Conservation (phyloP, 2,113 vertebrate species). For the Dipodomys stephensi region DNA sequence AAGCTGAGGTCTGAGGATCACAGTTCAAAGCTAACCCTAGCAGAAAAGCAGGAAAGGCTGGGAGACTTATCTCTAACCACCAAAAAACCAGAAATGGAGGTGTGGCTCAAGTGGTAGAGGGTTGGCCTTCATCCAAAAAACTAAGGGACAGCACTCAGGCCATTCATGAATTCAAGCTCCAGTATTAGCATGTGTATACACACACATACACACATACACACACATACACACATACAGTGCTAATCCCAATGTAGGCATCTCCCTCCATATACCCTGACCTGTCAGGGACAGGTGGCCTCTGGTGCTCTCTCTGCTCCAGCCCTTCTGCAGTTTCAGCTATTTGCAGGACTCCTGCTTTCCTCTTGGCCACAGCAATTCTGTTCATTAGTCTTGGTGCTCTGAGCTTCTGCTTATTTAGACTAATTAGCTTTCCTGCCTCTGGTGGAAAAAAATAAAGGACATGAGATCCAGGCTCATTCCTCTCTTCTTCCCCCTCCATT, state of each 20-base stretch:
- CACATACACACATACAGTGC: too few species aligned
- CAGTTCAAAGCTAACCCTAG: too few species aligned
- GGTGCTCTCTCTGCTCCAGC: not conserved
- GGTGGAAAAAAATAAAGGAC: not conserved
- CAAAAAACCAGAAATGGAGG: too few species aligned
- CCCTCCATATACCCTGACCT: not conserved
- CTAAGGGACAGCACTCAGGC: too few species aligned
- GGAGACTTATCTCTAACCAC: too few species aligned
- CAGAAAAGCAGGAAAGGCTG: too few species aligned
- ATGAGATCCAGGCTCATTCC: not conserved
- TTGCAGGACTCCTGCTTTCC: constrained; percentile 34
- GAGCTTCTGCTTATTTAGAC: constrained; percentile 56
- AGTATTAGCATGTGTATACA: too few species aligned
- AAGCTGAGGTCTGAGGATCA: too few species aligned
- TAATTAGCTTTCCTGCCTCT: constrained; percentile 59
- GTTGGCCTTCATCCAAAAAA: too few species aligned
- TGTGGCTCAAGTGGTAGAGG: too few species aligned
- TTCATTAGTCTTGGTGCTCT: constrained; percentile 60
- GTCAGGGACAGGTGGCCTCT: not conserved
- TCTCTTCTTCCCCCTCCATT: not conserved
- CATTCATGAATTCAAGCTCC: too few species aligned
- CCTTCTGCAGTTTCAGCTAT: not conserved
- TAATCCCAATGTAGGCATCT: not conserved
- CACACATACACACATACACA: too few species aligned
- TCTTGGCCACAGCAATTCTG: not conserved